These are phyloP conservation scores for Triplophysa siluroides DNA, from an alignment of 2,113 vertebrate genomes.

Conservation along the genomic window DNA sequence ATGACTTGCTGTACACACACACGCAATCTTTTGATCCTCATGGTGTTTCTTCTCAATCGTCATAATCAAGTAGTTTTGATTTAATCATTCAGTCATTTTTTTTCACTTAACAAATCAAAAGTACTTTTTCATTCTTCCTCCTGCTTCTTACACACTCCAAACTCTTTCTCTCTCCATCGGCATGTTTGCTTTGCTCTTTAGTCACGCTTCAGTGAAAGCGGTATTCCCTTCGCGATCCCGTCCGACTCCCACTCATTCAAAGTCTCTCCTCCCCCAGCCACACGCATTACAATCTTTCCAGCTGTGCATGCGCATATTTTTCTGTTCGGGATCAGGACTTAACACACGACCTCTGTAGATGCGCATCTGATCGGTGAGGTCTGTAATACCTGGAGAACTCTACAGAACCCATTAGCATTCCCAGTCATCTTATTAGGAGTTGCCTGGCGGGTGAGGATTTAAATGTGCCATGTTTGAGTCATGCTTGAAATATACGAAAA, in stretches of 20 bases:
- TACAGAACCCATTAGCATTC: too few species aligned
- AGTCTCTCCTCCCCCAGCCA: conserved; percentile 6
- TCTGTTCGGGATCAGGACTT: not conserved
- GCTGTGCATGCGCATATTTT: not conserved
- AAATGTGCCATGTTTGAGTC: too few species aligned
- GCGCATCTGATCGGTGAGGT: too few species aligned
- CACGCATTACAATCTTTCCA: not conserved
- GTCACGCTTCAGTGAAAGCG: conserved; percentile 40
- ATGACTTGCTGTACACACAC: not conserved
- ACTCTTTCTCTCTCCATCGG: conserved; percentile 23
- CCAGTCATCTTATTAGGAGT: too few species aligned
- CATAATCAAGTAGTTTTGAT: not conserved
- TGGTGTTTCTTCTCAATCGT: not conserved
- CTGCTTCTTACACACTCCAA: conserved; percentile 46
- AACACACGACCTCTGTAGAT: too few species aligned
- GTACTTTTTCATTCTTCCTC: conserved; percentile 49
- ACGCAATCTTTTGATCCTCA: not conserved
- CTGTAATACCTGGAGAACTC: too few species aligned
- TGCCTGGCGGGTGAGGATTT: too few species aligned
- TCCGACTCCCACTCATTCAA: conserved; percentile 27
- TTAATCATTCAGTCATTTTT: not conserved
- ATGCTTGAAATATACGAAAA: too few species aligned
- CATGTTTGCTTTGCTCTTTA: conserved; percentile 32
- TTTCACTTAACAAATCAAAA: conserved; percentile 26
- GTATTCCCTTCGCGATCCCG: conserved; percentile 27